Evolutionary conservation across 2,888 invertebrate genomes (phyloP).

Genomic region (Alentia gelatinosa): DNA sequence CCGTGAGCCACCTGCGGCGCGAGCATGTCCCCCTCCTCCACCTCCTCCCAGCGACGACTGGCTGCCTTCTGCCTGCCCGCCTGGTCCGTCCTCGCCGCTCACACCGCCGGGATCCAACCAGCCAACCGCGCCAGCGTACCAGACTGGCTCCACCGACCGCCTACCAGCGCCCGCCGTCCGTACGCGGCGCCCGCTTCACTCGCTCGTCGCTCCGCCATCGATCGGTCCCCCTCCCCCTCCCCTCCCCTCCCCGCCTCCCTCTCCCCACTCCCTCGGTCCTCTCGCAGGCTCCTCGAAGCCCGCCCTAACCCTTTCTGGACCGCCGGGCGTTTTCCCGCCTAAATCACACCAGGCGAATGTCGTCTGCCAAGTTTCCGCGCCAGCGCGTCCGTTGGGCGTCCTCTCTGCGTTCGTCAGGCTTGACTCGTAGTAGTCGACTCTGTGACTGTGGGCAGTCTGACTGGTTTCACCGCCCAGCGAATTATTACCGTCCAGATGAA

Average conservation of each 20-base stretch:
- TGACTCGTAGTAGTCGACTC: too few species aligned
- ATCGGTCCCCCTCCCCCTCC: not conserved
- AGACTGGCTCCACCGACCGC: not conserved
- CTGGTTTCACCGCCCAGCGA: too few species aligned
- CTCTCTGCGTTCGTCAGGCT: not conserved
- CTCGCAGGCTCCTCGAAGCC: not conserved
- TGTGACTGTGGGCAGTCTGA: too few species aligned
- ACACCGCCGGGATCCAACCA: not conserved
- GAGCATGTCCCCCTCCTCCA: not conserved
- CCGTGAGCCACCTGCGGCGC: not conserved
- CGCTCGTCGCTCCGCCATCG: not conserved
- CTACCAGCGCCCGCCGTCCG: not conserved
- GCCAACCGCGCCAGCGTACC: not conserved
- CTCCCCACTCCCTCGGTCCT: not conserved
- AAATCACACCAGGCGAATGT: not conserved
- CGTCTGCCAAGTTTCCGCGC: constrained; percentile 5
- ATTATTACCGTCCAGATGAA: too few species aligned
- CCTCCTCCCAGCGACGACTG: not conserved
- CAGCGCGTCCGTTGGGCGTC: too few species aligned
- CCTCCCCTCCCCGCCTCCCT: not conserved
- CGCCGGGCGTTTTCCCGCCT: not conserved
- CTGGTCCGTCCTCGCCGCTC: not conserved
- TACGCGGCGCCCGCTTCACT: not conserved
- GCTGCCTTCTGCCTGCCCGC: not conserved
- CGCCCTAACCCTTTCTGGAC: constrained; percentile 28